phyloP scores from a whole-genome alignment of 2,113 vertebrate genomes.

The Nesospiza acunhae region DNA sequence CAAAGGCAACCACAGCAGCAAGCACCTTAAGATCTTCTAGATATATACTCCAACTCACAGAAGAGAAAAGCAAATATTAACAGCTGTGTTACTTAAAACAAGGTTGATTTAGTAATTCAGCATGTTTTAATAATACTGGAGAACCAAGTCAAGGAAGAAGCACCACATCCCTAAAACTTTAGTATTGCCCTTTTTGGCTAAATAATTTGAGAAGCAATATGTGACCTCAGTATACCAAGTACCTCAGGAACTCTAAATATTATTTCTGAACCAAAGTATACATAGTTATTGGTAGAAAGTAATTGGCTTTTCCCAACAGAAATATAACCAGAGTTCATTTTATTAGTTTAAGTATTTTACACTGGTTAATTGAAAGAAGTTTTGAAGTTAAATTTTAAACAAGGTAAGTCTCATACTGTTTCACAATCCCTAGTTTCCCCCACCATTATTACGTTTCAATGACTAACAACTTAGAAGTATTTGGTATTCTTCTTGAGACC shows the following conservation, averaged over 20 bases:
- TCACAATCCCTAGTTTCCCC: background rate
- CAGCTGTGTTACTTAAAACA: background rate
- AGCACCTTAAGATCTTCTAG: background rate
- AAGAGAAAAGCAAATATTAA: constrained; percentile 13
- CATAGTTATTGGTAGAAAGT: background rate
- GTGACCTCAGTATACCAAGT: background rate
- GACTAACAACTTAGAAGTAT: background rate
- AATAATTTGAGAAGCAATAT: background rate
- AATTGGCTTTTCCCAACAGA: background rate
- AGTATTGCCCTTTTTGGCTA: background rate
- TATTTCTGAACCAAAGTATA: background rate
- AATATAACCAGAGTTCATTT: background rate
- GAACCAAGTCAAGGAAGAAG: background rate
- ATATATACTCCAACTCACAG: background rate
- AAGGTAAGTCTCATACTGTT: background rate
- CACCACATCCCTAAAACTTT: background rate
- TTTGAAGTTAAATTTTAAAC: background rate
- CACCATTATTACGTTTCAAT: background rate
- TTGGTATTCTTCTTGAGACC: background rate
- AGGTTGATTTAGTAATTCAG: background rate
- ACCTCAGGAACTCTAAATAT: background rate
- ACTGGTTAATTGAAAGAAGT: background rate
- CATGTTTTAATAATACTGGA: background rate
- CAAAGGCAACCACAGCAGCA: background rate
- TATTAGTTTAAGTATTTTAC: background rate